These are phyloP conservation scores for Dicerorhinus sumatrensis DNA, from an alignment of 2,113 vertebrate species.

Conservation along the genomic window DNA sequence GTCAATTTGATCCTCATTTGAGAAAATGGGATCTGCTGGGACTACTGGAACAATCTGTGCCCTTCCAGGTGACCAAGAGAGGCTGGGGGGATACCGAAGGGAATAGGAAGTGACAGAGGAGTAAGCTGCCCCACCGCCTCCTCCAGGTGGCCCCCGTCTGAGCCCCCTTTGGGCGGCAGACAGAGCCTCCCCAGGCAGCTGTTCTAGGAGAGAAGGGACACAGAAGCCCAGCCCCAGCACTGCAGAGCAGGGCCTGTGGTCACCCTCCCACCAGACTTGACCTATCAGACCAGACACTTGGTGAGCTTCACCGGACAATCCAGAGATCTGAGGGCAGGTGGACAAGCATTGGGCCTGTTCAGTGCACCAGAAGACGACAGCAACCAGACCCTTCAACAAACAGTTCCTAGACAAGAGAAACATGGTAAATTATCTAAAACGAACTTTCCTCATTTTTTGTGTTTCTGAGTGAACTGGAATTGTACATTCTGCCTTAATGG, in stretches of 20 bases:
- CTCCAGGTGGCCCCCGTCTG: rapidly evolving
- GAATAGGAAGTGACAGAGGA: rapidly evolving
- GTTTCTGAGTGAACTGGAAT: rapidly evolving
- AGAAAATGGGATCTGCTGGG: neutral
- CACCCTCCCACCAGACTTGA: no score
- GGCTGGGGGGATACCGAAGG: rapidly evolving
- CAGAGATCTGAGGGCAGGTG: rapidly evolving
- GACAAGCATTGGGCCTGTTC: rapidly evolving
- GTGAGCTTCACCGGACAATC: rapidly evolving
- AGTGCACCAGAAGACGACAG: rapidly evolving
- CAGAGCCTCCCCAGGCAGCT: rapidly evolving
- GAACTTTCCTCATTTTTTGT: neutral
- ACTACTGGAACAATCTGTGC: rapidly evolving
- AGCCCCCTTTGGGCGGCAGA: rapidly evolving
- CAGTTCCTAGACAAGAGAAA: rapidly evolving
- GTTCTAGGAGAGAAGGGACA: rapidly evolving
- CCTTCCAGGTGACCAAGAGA: neutral
- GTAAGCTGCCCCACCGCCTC: rapidly evolving
- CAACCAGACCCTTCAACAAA: rapidly evolving
- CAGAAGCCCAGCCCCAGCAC: no score
- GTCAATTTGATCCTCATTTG: rapidly evolving
- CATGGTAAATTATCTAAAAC: rapidly evolving
- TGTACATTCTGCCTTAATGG: neutral
- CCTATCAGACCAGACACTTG: neutral
- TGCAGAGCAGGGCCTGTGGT: rapidly evolving